A percentile compares a stretch with the other conserved stretches of the same genome.
Evolutionary conservation across 2,797 vertebrate genomes (phyloP).

Genomic region (Melanotaenia parkinsoni): DNA sequence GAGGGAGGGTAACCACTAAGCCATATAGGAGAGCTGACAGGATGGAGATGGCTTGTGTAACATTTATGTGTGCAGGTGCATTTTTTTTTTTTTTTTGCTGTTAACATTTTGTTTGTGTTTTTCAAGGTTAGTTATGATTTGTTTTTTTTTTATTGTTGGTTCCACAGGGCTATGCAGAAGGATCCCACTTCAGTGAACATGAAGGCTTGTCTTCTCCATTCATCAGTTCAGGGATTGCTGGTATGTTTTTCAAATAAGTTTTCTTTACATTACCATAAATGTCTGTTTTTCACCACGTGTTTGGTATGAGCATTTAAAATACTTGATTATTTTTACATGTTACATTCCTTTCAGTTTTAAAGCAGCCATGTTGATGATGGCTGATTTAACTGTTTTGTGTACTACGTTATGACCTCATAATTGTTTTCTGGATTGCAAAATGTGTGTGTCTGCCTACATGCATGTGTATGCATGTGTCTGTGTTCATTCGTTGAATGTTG

Average conservation of each 20-base stretch:
- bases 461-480: constrained; percentile 26
- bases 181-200: constrained; percentile 90
- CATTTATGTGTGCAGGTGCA: neutral
- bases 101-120: neutral
- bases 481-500: constrained; percentile 71
- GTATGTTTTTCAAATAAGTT: constrained; percentile 73
- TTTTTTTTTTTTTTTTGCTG: neutral
- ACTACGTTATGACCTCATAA: constrained; percentile 52
- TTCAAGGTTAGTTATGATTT: constrained; percentile 4
- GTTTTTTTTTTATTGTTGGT: constrained; percentile 18
- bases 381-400: constrained; percentile 18
- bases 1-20: constrained; percentile 54
- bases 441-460: constrained; percentile 38
- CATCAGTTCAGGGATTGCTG: constrained; percentile 91
- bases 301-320: neutral
- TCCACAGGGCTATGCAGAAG: constrained; percentile 89
- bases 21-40: constrained; percentile 55
- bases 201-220: constrained; percentile 91
- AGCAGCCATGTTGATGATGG: constrained; percentile 35
- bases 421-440: constrained; percentile 62
- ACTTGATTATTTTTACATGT: neutral
- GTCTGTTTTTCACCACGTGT: neutral
- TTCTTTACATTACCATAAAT: neutral
- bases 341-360: constrained; percentile 13
- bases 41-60: constrained; percentile 15